These are phyloP conservation scores for Sclerurus mexicanus DNA, from an alignment of 2,113 vertebrate genomes.

Conservation along the genomic window DNA sequence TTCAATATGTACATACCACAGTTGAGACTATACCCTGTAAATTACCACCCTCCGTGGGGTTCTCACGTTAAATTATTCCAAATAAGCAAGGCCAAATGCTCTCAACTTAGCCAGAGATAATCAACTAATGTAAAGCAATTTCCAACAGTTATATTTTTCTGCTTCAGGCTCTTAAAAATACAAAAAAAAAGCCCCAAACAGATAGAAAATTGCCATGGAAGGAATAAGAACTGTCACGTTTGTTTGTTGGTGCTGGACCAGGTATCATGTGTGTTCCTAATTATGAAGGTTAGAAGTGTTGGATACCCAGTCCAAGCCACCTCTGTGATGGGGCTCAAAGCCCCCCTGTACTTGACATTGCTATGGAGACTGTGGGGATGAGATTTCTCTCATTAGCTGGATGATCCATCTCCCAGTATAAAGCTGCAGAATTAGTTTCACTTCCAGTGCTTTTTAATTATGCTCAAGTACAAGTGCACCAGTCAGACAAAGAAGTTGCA, in stretches of 20 bases:
- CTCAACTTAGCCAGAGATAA: slow-evolving; percentile 51
- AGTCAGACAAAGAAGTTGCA: slow-evolving; percentile 3
- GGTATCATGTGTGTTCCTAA: not conserved
- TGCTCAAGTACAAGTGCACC: not conserved
- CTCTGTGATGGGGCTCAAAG: not conserved
- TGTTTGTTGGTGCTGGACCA: not conserved
- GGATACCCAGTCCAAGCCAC: not conserved
- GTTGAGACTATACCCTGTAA: not conserved
- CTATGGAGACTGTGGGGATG: not conserved
- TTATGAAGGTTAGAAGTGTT: not conserved
- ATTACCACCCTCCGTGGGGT: slow-evolving; percentile 21
- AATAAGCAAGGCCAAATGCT: slow-evolving; percentile 46
- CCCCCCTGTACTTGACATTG: not conserved
- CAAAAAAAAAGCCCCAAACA: not conserved
- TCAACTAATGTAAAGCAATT: slow-evolving; percentile 46
- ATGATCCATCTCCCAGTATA: not conserved
- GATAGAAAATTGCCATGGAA: not conserved
- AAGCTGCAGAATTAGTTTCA: slow-evolving; percentile 32
- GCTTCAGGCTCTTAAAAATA: not conserved
- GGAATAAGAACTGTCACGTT: not conserved
- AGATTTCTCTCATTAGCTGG: not conserved
- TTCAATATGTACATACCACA: not conserved
- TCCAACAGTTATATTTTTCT: slow-evolving; percentile 16
- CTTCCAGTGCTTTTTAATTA: slow-evolving; percentile 42
- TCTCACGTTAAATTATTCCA: slow-evolving; percentile 8